Conservation (phyloP, 2,113 vertebrate genomes). For the human (Homo sapiens) region DNA sequence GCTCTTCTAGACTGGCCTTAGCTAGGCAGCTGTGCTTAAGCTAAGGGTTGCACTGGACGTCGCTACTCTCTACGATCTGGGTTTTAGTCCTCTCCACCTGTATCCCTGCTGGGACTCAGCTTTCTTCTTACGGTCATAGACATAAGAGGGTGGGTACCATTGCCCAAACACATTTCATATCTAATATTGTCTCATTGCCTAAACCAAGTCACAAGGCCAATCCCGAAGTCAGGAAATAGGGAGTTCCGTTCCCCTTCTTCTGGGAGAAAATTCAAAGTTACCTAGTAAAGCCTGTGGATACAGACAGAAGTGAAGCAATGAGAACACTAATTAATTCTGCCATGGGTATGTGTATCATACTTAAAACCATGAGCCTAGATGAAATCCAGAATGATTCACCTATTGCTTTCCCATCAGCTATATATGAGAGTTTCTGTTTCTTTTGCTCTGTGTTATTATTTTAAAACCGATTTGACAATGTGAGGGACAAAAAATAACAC, state of each 20-base stretch:
- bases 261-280: neutral
- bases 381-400: neutral
- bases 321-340: neutral
- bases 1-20: neutral
- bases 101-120: neutral
- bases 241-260: neutral
- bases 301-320: neutral
- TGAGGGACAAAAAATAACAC: neutral
- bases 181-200: neutral
- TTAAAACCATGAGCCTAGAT: neutral
- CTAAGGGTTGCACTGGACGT: neutral
- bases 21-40: neutral
- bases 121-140: neutral
- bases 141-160: neutral
- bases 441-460: neutral
- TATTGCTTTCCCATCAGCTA: neutral
- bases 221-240: neutral
- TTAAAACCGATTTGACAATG: neutral
- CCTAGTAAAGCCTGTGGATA: neutral
- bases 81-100: fast-evolving
- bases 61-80: neutral
- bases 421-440: neutral
- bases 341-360: neutral
- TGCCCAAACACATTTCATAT: neutral
- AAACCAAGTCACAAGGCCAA: neutral